Evolutionary conservation across 2,888 invertebrate species (phyloP).

Genomic region (Barypeithes pellucidus): DNA sequence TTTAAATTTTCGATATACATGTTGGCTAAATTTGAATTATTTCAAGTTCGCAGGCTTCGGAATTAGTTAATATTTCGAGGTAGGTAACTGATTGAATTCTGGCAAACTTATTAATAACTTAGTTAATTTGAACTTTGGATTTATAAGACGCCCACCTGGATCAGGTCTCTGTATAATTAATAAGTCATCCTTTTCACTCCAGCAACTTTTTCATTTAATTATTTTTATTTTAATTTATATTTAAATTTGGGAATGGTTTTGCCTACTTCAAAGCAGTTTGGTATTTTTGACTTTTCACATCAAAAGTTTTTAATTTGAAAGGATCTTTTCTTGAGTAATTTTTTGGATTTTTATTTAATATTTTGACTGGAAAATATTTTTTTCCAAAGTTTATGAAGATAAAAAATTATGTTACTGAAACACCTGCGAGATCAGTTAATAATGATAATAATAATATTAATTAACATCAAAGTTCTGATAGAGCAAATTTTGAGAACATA

Average conservation of each 20-base stretch:
- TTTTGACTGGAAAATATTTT: no score
- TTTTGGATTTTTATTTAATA: no score
- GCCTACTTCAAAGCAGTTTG: neutral
- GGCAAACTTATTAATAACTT: slow-evolving; percentile 17
- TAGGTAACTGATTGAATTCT: slow-evolving; percentile 8
- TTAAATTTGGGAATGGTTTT: neutral
- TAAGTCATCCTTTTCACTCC: neutral
- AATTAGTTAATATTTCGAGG: slow-evolving; percentile 14
- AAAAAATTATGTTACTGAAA: no score
- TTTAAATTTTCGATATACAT: slow-evolving; percentile 9
- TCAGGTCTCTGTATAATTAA: neutral
- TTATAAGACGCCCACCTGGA: slow-evolving; percentile 10
- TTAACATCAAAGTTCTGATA: no score
- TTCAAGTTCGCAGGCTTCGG: slow-evolving; percentile 4
- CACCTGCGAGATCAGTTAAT: no score
- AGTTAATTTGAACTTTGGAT: slow-evolving; percentile 11
- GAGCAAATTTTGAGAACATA: no score
- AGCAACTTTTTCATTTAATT: neutral
- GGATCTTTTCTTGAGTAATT: no score
- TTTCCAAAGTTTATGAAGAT: no score
- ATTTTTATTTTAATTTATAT: neutral
- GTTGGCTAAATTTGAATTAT: slow-evolving; percentile 18
- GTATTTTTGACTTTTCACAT: neutral
- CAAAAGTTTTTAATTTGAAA: no score
- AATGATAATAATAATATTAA: no score